Evolutionary conservation across 2,797 vertebrate species (phyloP).

Genomic region (Rhinatrema bivittatum): DNA sequence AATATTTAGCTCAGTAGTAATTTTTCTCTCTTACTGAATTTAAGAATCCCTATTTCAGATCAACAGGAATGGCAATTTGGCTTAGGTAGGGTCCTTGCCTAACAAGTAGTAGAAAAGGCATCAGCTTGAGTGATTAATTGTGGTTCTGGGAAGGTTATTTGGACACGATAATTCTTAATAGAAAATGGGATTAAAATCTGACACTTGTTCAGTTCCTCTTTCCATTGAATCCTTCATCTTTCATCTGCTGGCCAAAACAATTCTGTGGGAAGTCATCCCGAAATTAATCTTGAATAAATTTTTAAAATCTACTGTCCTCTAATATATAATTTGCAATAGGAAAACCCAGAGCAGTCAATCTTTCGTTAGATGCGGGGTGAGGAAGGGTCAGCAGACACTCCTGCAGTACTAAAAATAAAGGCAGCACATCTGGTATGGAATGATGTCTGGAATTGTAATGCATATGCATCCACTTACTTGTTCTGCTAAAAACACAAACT

Average conservation of each 20-base stretch:
- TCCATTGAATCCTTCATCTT: conserved; percentile 53
- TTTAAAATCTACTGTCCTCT: conserved; percentile 48
- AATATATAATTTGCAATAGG: conserved; percentile 56
- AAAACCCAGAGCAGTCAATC: conserved; percentile 61
- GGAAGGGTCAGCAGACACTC: conserved; percentile 68
- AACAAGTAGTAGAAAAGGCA: conserved; percentile 25
- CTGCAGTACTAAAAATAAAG: conserved; percentile 59
- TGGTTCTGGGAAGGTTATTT: conserved; percentile 34
- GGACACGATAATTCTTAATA: conserved; percentile 48
- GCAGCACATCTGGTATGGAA: conserved; percentile 68
- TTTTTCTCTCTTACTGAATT: conserved; percentile 29
- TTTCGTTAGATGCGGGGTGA: conserved; percentile 76
- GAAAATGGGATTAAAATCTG: conserved; percentile 54
- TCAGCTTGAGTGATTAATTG: conserved; percentile 45
- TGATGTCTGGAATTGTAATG: conserved; percentile 73
- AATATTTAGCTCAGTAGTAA: conserved; percentile 33
- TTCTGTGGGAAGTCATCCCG: conserved; percentile 39
- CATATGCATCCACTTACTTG: conserved; percentile 45
- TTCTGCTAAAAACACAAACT: conserved; percentile 54
- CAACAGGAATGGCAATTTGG: conserved; percentile 14
- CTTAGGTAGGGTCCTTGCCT: conserved; percentile 29
- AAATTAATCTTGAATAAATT: conserved; percentile 63
- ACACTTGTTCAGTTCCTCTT: conserved; percentile 43
- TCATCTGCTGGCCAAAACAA: conserved; percentile 47
- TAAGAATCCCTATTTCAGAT: conserved; percentile 20